Evolutionary conservation across 1,140 invertebrate species (phyloP), one percentile per base, ranked within the genome.

Genomic region (Tenebrio molitor): DNA sequence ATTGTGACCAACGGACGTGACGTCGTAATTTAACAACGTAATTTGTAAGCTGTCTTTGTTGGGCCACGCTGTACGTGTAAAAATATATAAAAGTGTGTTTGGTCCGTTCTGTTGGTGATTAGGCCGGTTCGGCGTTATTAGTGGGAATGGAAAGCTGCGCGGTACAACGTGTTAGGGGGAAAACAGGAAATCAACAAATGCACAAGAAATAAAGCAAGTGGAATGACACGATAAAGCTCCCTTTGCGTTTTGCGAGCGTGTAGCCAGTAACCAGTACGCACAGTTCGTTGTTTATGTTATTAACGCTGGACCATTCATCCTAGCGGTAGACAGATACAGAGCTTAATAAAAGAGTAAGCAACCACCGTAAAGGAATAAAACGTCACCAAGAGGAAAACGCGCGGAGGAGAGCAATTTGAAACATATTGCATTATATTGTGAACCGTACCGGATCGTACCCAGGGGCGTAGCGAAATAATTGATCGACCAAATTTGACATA

Each of bases 301-400:
- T 80, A 81, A 74, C 81, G 80, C 74, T 79, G 79, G 36, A 83
- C 74, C 77, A 83, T 83, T 76, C 63, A 74, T 76, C 64, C 72
- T 75, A 74, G 58, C 71, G 64, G 36, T 73, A 73, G 73, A 78
- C 73, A 77, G 77, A 77, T 77, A 73, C 76, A 74, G 68, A 74
- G 73, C 72, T 77, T 77, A 77, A 77, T 77, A 77, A 77, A 77
- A 77, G 75, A 74, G 76, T 75, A 77, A 75, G 72, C 76, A 77
- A 74, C 76, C 70, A 72, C 76, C 73, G 73, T 72, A 74, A 73
- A 76, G 72, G 70, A 77, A 77, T 77, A 77, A 77, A 74, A 73
- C 75, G 71, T 71, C 72, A 46, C 36, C 69, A 74, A 74, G 71
- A 71, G 73, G 75, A 71, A 76, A 77, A 75, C 44, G 65, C 39